Evolutionary conservation across 2,113 vertebrate species (phyloP).

Genomic region (Orycteropus afer): DNA sequence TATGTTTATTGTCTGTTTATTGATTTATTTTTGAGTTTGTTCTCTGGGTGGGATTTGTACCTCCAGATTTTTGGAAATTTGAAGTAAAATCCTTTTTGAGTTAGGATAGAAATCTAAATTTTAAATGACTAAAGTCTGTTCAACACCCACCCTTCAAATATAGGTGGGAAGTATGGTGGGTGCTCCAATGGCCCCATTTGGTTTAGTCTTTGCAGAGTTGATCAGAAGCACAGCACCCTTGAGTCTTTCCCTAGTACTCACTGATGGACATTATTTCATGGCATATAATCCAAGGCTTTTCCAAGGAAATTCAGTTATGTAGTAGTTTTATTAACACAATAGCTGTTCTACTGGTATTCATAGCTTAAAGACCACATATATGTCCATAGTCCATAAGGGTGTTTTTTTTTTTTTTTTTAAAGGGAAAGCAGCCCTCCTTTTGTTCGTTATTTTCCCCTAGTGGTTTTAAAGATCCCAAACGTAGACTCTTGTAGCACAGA

Average conservation of each 20-base stretch:
- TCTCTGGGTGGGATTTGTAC: background rate
- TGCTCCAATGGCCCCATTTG: background rate
- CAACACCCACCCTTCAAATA: too few species aligned
- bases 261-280: background rate
- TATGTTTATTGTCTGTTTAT: background rate
- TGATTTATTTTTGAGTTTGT: slow-evolving; percentile 11
- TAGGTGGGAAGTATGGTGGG: background rate
- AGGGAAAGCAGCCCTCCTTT: too few species aligned
- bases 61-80: slow-evolving; percentile 2
- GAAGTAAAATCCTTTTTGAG: background rate
- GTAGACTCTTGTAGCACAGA: too few species aligned
- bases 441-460: too few species aligned
- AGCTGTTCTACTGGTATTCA: background rate
- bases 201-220: background rate
- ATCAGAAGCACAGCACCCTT: background rate
- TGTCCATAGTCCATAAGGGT: too few species aligned
- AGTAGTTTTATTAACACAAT: background rate
- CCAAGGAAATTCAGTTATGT: background rate
- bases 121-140: background rate
- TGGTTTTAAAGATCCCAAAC: too few species aligned
- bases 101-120: slow-evolving; percentile 20
- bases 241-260: background rate
- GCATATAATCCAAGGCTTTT: background rate
- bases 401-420: too few species aligned
- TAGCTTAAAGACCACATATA: too few species aligned